Evolutionary conservation across 2,113 vertebrate species (phyloP), one percentile per base, ranked within the genome.

Genomic region (Atlantisia rogersi): DNA sequence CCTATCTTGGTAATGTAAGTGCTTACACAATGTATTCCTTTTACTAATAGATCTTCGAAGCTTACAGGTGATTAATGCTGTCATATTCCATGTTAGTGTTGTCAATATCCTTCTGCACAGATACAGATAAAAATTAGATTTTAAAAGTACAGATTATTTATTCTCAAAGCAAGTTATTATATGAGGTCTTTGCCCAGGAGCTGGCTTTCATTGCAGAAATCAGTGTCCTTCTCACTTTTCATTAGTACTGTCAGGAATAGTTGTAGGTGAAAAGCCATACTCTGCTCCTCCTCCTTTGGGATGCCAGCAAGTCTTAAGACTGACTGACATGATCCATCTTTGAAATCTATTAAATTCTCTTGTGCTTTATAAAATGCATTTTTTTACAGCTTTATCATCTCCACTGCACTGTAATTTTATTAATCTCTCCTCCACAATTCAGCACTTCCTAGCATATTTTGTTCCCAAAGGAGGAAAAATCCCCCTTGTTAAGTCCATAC

Each of bases 241-340:
- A 82, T 84, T 84, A 96, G 32, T 42, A 32, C 52, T 73, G 73
- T 79, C 88, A 96, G 82, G 95, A 92, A 44, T 11, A n/a, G 64
- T 18, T 77, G 65, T 35, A 78, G 79, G 42, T 52, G 8, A 95
- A 68, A 93, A 88, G 39, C 25, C 6, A 1, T 19, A 48, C 84
- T 86, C 32, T 68, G 59, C 59, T 88, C n/a, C 37, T 94, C 37
- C 40, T 69, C 52, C 55, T 91, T 25, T 80, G 55, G 29, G 68
- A 93, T 12, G 19, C 12, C 55, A 86, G 15, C 1, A 4, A 68
- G 44, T 53, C 29, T 55, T 56, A 56, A 75, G 7, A 35, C 28
- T 81, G 70, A 82, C 25, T 93, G 63, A 60, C 35, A 60, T 3
- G 5, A 90, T 68, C 26, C 31, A 80, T 83, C 53, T 68, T 97